Percentiles rank a stretch among this genome's conserved stretches.
These are phyloP conservation scores for Phalera bucephala DNA, from an alignment of 2,888 invertebrate genomes.

Conservation along the genomic window DNA sequence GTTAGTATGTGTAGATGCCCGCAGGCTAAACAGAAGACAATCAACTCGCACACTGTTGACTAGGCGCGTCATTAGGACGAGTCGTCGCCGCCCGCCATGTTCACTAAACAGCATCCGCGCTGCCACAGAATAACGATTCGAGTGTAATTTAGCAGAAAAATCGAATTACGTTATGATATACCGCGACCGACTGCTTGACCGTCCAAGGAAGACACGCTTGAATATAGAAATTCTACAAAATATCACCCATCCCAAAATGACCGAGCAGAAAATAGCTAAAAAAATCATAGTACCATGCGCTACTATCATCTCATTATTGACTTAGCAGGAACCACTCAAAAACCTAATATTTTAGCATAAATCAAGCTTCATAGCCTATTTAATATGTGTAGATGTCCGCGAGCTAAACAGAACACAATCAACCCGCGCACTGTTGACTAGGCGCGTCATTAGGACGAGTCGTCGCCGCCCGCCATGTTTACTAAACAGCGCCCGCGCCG, in stretches of 20 bases:
- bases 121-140: slow-evolving; percentile 1
- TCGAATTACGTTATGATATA: too few relatives aligned
- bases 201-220: too few relatives aligned
- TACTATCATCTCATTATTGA: too few relatives aligned
- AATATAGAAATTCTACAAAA: too few relatives aligned
- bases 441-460: slow-evolving; percentile 41
- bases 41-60: slow-evolving; percentile 39
- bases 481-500: slow-evolving; percentile 35
- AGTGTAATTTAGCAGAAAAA: too few relatives aligned
- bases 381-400: slow-evolving; percentile 32
- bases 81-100: slow-evolving; percentile 40
- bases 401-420: slow-evolving; percentile 46
- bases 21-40: slow-evolving; percentile 42
- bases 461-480: slow-evolving; percentile 41
- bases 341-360: too few relatives aligned
- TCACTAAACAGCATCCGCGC: slow-evolving; percentile 39
- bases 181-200: too few relatives aligned
- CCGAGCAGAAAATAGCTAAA: too few relatives aligned
- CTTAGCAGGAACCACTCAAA: too few relatives aligned
- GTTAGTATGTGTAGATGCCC: slow-evolving; percentile 33
- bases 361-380: too few relatives aligned
- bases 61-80: slow-evolving; percentile 39
- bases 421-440: slow-evolving; percentile 35
- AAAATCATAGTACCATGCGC: too few relatives aligned
- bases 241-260: too few relatives aligned